Conservation (phyloP, 2,797 vertebrate genomes). For the Oryzias dopingdopingensis region DNA sequence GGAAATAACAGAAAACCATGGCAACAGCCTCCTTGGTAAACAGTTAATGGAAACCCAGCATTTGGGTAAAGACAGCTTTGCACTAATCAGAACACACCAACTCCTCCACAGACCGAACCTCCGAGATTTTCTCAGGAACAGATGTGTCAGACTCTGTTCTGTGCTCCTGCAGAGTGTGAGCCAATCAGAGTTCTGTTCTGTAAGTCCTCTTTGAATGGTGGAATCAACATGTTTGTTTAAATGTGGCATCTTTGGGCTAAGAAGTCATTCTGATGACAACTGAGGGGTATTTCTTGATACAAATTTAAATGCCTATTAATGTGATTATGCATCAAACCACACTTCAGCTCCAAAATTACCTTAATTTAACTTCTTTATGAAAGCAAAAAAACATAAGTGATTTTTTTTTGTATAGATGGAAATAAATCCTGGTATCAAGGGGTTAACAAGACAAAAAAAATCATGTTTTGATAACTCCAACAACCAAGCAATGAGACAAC, state of each 20-base stretch:
- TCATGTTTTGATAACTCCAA: background rate
- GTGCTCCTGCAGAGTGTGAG: conserved; percentile 28
- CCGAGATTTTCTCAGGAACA: conserved; percentile 60
- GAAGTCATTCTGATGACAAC: background rate
- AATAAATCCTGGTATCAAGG: no score
- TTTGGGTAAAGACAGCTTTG: conserved; percentile 62
- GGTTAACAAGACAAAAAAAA: no score
- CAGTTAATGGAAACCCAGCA: conserved; percentile 63
- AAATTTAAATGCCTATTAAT: background rate
- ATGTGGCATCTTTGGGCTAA: conserved; percentile 1
- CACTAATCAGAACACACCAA: conserved; percentile 75
- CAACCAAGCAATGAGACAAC: conserved; percentile 5
- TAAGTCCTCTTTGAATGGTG: no score
- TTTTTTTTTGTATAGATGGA: background rate
- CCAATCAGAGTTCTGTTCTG: conserved; percentile 26
- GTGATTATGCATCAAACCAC: no score
- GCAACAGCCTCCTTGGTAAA: conserved; percentile 71
- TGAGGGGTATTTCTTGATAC: background rate
- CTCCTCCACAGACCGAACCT: conserved; percentile 64
- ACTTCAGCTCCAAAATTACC: no score
- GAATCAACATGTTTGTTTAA: background rate
- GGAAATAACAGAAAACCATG: conserved; percentile 68
- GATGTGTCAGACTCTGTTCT: conserved; percentile 58
- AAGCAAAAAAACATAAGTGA: background rate
- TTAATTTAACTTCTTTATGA: no score